Percentiles rank a stretch among this genome's conserved stretches.
Evolutionary conservation across 1,140 invertebrate species (phyloP).

Genomic region (Melitaea cinxia): DNA sequence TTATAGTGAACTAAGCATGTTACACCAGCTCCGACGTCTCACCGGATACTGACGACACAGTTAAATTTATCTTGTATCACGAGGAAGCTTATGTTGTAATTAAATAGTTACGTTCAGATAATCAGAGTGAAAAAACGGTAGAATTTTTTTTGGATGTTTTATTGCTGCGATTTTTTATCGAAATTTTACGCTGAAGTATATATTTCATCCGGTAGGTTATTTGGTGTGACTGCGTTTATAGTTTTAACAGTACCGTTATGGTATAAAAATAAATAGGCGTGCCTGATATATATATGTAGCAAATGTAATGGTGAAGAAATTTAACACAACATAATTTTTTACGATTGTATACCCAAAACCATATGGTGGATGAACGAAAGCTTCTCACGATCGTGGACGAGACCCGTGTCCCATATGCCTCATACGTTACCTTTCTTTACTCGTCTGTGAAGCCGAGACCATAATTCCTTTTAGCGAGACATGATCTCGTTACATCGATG

Average conservation of each 20-base stretch:
- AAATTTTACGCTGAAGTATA: neutral
- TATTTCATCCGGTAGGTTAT: neutral
- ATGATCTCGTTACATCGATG: constrained; percentile 45
- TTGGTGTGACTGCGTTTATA: neutral
- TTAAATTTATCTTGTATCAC: neutral
- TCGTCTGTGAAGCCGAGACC: constrained; percentile 20
- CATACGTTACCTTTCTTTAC: constrained; percentile 18
- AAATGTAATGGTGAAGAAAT: no score
- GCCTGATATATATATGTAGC: no score
- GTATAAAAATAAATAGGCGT: no score
- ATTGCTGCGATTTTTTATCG: neutral
- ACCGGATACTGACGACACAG: neutral
- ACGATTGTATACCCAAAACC: neutral
- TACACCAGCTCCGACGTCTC: neutral
- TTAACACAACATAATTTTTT: no score
- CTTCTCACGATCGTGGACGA: constrained; percentile 9
- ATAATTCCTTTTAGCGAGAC: constrained; percentile 36
- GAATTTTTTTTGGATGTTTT: neutral
- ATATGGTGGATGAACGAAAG: constrained; percentile 11
- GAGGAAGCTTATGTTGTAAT: neutral
- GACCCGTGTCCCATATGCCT: constrained; percentile 2
- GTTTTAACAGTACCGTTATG: neutral
- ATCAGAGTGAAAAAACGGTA: neutral
- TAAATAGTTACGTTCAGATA: neutral
- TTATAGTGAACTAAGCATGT: neutral